phyloP scores from a whole-genome alignment of 2,113 vertebrate genomes.

The Oreochromis niloticus region DNA sequence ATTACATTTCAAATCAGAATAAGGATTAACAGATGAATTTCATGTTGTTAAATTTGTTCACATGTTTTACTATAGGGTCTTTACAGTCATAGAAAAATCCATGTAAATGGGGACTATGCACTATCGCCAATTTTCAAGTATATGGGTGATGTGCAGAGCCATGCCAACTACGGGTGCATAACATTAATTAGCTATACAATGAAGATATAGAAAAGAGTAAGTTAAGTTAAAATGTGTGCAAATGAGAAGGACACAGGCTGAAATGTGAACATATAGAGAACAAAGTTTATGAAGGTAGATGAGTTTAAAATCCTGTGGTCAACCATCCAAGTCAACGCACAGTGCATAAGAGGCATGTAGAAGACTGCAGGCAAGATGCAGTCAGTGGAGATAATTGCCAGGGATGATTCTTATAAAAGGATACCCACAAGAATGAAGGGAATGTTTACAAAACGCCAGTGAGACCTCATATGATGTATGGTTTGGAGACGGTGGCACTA shows the following conservation, averaged over 20 bases:
- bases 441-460: background rate
- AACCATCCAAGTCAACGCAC: background rate
- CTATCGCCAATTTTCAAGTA: rapidly evolving
- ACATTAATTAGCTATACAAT: background rate
- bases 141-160: too few species aligned
- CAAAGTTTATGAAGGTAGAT: background rate
- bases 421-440: background rate
- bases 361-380: background rate
- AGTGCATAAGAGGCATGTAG: background rate
- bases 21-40: background rate
- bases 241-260: background rate
- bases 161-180: background rate
- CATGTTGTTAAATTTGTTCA: background rate
- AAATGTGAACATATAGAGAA: background rate
- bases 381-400: background rate
- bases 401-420: background rate
- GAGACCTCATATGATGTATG: background rate
- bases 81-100: rapidly evolving
- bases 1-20: background rate
- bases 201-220: background rate
- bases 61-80: rapidly evolving
- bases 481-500: background rate
- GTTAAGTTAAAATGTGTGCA: background rate
- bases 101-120: background rate
- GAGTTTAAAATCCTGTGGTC: background rate